These are phyloP conservation scores for Corapipo altera DNA, from an alignment of 2,113 vertebrate genomes.

Conservation along the genomic window DNA sequence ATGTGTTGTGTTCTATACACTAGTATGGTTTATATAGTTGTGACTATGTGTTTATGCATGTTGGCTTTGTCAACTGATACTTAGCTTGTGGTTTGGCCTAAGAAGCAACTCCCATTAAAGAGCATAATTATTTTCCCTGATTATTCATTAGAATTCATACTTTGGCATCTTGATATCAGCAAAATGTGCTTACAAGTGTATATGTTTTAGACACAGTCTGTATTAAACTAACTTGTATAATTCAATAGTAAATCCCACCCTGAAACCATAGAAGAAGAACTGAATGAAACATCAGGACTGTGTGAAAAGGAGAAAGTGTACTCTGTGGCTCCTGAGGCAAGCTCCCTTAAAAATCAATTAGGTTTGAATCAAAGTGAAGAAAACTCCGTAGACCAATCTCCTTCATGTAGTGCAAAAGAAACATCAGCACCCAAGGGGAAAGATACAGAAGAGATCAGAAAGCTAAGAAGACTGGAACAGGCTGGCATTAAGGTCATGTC, in stretches of 20 bases:
- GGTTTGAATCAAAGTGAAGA: conserved; percentile 12
- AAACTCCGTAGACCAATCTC: conserved; percentile 39
- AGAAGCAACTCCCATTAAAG: not conserved
- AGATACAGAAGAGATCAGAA: conserved; percentile 75
- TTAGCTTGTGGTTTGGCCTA: not conserved
- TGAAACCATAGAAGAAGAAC: conserved; percentile 80
- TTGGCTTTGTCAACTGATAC: not conserved
- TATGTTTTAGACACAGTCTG: not conserved
- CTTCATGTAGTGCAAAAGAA: conserved; percentile 44
- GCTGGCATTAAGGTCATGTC: conserved; percentile 91
- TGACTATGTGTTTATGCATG: not conserved
- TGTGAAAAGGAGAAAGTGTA: conserved; percentile 42
- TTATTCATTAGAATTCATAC: not conserved
- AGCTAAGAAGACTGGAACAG: conserved; percentile 82
- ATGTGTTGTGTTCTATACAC: not conserved
- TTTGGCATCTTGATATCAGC: not conserved
- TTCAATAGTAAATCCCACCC: conserved; percentile 76
- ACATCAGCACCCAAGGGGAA: conserved; percentile 57
- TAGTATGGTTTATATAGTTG: not conserved
- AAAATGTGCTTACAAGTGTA: not conserved
- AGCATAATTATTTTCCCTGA: not conserved
- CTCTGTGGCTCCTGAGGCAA: not conserved
- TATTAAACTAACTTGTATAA: conserved; percentile 65
- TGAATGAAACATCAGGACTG: conserved; percentile 60
- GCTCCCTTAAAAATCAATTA: not conserved